phyloP scores from a whole-genome alignment of 2,797 vertebrate species.

The Distichodus sexfasciatus region DNA sequence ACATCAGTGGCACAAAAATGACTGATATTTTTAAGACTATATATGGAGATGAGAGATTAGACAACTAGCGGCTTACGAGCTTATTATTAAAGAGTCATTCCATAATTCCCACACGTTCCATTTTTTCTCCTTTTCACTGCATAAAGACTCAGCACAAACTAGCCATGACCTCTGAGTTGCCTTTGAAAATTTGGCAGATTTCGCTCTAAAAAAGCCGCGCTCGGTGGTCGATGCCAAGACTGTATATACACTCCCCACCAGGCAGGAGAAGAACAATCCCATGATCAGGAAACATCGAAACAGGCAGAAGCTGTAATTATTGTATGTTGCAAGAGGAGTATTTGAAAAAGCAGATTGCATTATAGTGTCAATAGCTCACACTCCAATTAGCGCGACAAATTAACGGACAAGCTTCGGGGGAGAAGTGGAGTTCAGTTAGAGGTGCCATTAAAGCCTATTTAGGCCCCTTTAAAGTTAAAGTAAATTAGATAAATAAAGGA shows the following conservation, averaged over 20 bases:
- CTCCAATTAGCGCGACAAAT: background rate
- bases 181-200: slow-evolving; percentile 46
- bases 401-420: background rate
- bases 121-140: slow-evolving; percentile 12
- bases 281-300: slow-evolving; percentile 4
- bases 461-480: background rate
- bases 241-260: slow-evolving; percentile 17
- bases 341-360: background rate
- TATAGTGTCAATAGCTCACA: background rate
- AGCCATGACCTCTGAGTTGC: slow-evolving; percentile 40
- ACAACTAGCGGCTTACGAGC: slow-evolving; percentile 1
- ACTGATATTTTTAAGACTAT: slow-evolving; percentile 16
- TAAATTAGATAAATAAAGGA: background rate
- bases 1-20: background rate
- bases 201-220: slow-evolving; percentile 34
- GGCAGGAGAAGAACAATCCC: slow-evolving; percentile 1
- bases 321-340: background rate
- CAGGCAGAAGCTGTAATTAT: background rate
- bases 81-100: background rate
- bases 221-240: slow-evolving; percentile 19
- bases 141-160: slow-evolving; percentile 26
- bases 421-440: background rate
- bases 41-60: background rate
- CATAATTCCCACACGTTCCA: slow-evolving; percentile 17
- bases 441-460: background rate